Evolutionary conservation across 1,140 invertebrate genomes (phyloP), one percentile per base, ranked within the genome.

Genomic region (Megathymus violae): DNA sequence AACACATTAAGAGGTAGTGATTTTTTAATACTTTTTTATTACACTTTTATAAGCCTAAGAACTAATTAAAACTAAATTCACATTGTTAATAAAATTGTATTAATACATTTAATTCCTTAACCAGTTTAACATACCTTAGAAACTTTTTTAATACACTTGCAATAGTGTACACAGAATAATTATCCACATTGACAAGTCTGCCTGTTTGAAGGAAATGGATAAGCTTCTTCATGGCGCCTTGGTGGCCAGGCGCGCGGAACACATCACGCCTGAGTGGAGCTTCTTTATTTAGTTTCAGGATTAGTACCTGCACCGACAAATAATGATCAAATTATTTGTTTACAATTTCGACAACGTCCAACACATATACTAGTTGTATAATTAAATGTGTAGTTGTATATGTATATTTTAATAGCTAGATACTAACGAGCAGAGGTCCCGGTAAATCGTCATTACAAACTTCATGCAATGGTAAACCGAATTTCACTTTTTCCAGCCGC

Each of bases 101-200:
- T n/a, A n/a, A n/a, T n/a, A n/a, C n/a, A n/a, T n/a, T n/a, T n/a
- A n/a, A n/a, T n/a, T 22, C 19, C 3, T 16, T 46, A 15, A 25
- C 19, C n/a, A 47, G 19, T 0, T 1, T 3, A n/a, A n/a, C n/a
- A n/a, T 19, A 62, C 22, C 44, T 48, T 4, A 56, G 22, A 46
- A 99, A 99, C 92, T 97, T 97, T 91, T 99, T 99, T 22, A 99
- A 93, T 31, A 99, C 98, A 89, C 98, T 99, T 16, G 98, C 98
- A 79, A 99, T 98, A 34, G 98, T 99, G 91, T 99, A 98, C 52
- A 99, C 98, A 68, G 97, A 98, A 87, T 98, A 99, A 87, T 99
- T 98, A 78, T 98, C 96, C 78, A 99, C 98, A 87, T 99, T 99
- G n/a, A 99, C 97, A 67, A 99, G 93, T 63, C 98, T 94, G 9